Conservation (phyloP, 2,113 vertebrate species). For the Lanius collurio region DNA sequence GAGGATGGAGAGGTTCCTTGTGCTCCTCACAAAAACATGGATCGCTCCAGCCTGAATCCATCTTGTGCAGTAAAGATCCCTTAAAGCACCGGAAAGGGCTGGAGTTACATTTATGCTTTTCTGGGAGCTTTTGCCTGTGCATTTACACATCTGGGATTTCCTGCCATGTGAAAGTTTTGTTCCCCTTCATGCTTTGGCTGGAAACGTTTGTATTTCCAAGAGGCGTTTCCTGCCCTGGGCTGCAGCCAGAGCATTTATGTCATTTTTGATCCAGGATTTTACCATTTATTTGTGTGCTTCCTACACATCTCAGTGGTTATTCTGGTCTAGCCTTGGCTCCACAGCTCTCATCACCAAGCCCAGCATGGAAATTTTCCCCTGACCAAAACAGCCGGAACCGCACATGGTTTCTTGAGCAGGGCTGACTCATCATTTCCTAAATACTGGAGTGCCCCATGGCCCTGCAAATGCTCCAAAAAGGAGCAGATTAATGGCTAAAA, state of each 20-base stretch:
- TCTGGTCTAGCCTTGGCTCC: background rate
- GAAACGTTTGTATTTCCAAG: constrained; percentile 56
- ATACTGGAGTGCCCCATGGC: rapidly evolving
- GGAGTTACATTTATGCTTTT: background rate
- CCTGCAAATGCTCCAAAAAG: background rate
- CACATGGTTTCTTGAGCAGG: background rate
- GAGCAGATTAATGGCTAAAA: background rate
- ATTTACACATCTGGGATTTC: constrained; percentile 56
- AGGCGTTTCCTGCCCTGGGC: constrained; percentile 51
- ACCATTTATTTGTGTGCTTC: background rate
- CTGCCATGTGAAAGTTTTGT: constrained; percentile 39
- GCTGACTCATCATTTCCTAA: background rate
- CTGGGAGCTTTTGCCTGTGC: constrained; percentile 38
- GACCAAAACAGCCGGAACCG: background rate
- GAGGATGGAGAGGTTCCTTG: background rate
- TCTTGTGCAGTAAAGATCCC: background rate
- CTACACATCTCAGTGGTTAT: background rate
- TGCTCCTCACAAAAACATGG: background rate
- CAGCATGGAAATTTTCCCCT: background rate
- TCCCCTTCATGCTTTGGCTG: constrained; percentile 9
- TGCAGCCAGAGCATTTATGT: background rate
- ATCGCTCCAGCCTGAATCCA: background rate
- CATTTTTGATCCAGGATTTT: background rate
- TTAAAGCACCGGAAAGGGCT: background rate
- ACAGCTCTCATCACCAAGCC: background rate